Conservation (phyloP, 1,140 invertebrate genomes). For the Leptinotarsa texana region DNA sequence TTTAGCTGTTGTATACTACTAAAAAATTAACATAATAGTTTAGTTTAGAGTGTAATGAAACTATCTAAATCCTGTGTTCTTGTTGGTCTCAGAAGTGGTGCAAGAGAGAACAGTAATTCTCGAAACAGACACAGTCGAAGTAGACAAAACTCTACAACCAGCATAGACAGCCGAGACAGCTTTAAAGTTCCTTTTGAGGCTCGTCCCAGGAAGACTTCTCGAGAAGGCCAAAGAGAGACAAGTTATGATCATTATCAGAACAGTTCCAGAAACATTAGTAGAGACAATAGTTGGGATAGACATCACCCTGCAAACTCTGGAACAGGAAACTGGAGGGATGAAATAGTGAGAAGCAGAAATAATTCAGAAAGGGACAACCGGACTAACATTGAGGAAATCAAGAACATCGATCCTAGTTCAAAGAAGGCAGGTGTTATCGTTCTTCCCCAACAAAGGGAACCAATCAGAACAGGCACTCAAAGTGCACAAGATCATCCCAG, state of each 20-base stretch:
- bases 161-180: conserved; percentile 35
- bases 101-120: conserved; percentile 13
- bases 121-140: conserved; percentile 2
- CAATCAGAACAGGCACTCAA: conserved; percentile 13
- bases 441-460: conserved; percentile 38
- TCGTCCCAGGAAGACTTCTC: conserved; percentile 25
- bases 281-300: conserved; percentile 51
- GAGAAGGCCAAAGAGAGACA: conserved; percentile 39
- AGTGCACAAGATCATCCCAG: conserved; percentile 36
- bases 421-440: conserved; percentile 49
- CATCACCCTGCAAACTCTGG: conserved; percentile 31
- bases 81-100: conserved; percentile 30
- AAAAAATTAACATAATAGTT: not conserved
- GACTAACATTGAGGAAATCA: not conserved
- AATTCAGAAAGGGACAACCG: conserved; percentile 37
- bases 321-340: conserved; percentile 52
- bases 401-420: conserved; percentile 29
- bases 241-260: conserved; percentile 47
- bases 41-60: not conserved
- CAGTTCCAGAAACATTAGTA: conserved; percentile 44
- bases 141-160: conserved; percentile 33
- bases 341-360: conserved; percentile 45
- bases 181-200: conserved; percentile 49
- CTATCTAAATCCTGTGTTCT: not conserved
- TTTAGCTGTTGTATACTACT: not conserved